Percentiles rank a stretch among this genome's conserved stretches.
These are phyloP conservation scores for Dryoscopus gambensis DNA, from an alignment of 2,113 vertebrate genomes.

Conservation along the genomic window DNA sequence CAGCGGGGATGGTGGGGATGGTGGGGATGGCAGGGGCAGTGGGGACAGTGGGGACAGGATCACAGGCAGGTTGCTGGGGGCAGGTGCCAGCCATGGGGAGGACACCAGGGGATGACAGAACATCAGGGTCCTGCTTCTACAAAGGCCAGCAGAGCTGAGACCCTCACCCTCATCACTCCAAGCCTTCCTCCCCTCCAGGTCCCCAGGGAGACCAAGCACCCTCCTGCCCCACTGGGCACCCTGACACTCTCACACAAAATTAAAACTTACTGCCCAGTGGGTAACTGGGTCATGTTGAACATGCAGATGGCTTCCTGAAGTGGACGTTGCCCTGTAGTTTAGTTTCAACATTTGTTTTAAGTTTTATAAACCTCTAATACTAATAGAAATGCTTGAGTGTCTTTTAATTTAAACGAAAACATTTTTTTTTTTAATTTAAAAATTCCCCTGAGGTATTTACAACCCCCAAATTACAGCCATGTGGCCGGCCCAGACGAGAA, in stretches of 20 bases:
- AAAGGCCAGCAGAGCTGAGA: background rate
- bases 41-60: background rate
- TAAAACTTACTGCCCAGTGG: background rate
- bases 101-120: background rate
- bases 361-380: conserved; percentile 17
- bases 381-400: background rate
- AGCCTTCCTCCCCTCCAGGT: background rate
- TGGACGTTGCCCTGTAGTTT: background rate
- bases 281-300: rapidly evolving
- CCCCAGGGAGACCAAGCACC: background rate
- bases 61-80: background rate
- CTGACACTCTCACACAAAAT: background rate
- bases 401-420: conserved; percentile 26
- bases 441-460: conserved; percentile 42
- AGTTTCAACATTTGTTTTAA: background rate
- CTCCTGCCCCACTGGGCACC: background rate
- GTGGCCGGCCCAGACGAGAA: background rate
- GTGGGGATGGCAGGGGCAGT: too few species aligned
- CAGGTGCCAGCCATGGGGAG: background rate
- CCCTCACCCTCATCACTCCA: background rate
- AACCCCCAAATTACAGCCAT: conserved; percentile 41
- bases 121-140: background rate
- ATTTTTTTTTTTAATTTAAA: conserved; percentile 29
- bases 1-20: rapidly evolving
- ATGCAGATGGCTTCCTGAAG: rapidly evolving